phyloP scores from a whole-genome alignment of 1,140 invertebrate species.

The Camponotus floridanus region DNA sequence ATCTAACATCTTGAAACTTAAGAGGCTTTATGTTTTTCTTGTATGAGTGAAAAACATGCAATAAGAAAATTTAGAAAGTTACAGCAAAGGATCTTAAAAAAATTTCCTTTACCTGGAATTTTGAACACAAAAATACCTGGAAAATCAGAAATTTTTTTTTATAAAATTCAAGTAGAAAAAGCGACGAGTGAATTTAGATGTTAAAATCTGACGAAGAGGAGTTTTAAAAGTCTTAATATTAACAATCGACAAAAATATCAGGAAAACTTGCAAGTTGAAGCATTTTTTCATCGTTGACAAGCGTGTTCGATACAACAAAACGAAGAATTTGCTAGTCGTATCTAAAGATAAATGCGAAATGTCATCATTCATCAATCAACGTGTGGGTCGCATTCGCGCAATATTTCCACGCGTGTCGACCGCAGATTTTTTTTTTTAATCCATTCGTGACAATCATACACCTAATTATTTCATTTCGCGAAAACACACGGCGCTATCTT shows the following conservation, averaged over 20 bases:
- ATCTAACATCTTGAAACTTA: too few species aligned
- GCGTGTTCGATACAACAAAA: not conserved
- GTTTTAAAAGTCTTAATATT: too few species aligned
- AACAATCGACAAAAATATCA: not conserved
- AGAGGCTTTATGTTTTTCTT: too few species aligned
- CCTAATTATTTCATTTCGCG: conserved; percentile 37
- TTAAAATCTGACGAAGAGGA: not conserved
- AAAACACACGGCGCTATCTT: conserved; percentile 5
- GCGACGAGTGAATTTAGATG: not conserved
- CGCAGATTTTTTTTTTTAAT: conserved; percentile 8
- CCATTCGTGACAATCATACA: conserved; percentile 3
- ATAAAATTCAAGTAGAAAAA: not conserved
- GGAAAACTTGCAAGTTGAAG: not conserved
- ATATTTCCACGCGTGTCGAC: conserved; percentile 9
- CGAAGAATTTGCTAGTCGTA: not conserved
- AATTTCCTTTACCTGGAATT: too few species aligned
- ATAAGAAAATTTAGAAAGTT: too few species aligned
- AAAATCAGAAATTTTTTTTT: too few species aligned
- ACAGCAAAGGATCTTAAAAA: too few species aligned
- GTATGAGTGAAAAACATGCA: too few species aligned
- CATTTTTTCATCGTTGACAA: conserved; percentile 1
- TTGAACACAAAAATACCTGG: too few species aligned
- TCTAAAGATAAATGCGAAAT: not conserved
- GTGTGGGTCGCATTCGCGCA: conserved; percentile 10
- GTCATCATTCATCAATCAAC: conserved; percentile 34